Base-by-base conservation (phyloP, 2,113 vertebrate genomes). In the Bostrychus sinensis region DNA sequence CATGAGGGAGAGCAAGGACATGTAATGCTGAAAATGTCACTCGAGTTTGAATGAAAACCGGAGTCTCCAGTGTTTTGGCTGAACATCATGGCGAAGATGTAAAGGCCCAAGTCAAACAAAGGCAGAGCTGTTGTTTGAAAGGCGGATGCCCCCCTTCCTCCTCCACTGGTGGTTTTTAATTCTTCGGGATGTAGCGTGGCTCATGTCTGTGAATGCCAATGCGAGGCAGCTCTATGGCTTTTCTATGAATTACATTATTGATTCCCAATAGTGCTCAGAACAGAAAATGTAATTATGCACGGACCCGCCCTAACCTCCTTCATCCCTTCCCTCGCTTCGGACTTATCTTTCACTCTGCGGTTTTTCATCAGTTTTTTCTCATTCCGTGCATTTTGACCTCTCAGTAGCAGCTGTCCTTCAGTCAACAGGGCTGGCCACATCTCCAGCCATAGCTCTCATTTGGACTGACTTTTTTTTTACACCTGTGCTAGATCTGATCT, bases 241-340 rank as follows among this genome's bases (percentile, higher is more conserved):
- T 87, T 88, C 88, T 92, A 91, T 93, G 93, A 95, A 95, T 94
- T 94, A 93, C 87, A 88, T 86, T 93, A 94, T 91, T 91, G 94
- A 94, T 95, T 94, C 89, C 90, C 93, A 91, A 91, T 93, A 92
- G 88, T 86, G 89, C 82, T 91, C 91, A 86, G 79, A 91, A 92
- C 85, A 94, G 89, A 93, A 94, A 95, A 96, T 94, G 91, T 91
- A 95, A 94, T 95, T 95, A 95, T 93, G 92, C 88, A 94, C 90
- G 88, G 70, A 66, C 66, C 75, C 72, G 43, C 81, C 60, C 61
- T 61, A 61, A 55, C 30, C 53, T 77, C 68, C 67, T 45, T 56
- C 58, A 43, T 56, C 61, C 55, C 45, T 57, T 62, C 68, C 63
- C 48, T 66, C 59, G 45, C 32, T 34, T 59, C 51, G 51, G 56